Conservation (phyloP, 2,797 vertebrate species). For the Hylomyscus alleni region DNA sequence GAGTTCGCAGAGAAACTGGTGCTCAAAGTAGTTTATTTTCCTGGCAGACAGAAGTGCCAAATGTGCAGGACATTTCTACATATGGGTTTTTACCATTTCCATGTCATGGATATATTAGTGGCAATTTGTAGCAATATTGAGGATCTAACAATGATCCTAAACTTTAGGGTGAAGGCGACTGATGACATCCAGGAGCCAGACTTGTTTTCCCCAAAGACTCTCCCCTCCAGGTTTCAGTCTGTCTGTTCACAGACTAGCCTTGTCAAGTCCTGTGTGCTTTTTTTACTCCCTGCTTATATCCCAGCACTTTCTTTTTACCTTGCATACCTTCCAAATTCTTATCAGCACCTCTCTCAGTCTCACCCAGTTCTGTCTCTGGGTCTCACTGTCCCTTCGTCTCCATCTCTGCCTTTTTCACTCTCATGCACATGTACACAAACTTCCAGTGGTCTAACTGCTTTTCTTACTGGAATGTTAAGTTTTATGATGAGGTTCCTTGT, state of each 20-base stretch:
- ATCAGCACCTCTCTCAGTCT: not conserved
- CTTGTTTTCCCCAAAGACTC: too few species aligned
- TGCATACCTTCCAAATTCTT: not conserved
- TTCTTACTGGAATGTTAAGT: not conserved
- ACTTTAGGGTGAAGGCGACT: not conserved
- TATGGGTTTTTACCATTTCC: not conserved
- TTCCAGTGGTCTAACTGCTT: not conserved
- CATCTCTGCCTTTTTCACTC: too few species aligned
- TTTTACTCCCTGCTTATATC: not conserved
- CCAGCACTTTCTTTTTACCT: not conserved
- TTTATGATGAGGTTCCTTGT: not conserved
- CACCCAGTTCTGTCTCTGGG: not conserved
- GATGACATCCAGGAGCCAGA: too few species aligned
- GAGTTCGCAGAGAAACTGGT: not conserved
- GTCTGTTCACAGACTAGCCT: not conserved
- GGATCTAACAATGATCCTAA: not conserved
- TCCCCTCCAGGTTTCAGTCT: not conserved
- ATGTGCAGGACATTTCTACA: slow-evolving; percentile 11
- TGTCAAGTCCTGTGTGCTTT: not conserved
- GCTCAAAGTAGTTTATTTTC: not conserved
- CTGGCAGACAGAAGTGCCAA: not conserved
- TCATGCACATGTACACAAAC: too few species aligned
- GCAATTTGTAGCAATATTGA: not conserved
- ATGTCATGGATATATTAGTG: not conserved
- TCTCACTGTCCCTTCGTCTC: not conserved